These are phyloP conservation scores for Leptodirus hochenwartii DNA, from an alignment of 2,888 invertebrate species.

Conservation along the genomic window DNA sequence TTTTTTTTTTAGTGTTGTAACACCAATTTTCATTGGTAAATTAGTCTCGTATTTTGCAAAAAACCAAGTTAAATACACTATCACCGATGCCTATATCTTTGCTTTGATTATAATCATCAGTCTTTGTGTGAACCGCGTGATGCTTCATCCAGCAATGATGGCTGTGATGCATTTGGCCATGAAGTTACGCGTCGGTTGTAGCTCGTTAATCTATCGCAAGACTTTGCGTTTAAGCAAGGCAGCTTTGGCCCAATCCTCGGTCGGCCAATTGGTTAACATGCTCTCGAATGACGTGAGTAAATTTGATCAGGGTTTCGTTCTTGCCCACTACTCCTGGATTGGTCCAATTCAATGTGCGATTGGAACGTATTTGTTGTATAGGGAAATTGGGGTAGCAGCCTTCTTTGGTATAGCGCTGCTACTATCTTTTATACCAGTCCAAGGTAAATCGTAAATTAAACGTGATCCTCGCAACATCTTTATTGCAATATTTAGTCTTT, in stretches of 20 bases:
- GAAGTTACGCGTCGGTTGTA: slow-evolving; percentile 68
- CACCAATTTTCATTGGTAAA: slow-evolving; percentile 37
- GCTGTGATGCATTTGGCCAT: slow-evolving; percentile 67
- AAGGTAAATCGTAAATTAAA: slow-evolving; percentile 20
- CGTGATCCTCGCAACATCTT: no score
- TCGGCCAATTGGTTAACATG: slow-evolving; percentile 28
- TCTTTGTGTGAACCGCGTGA: slow-evolving; percentile 18
- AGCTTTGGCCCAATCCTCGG: slow-evolving; percentile 41
- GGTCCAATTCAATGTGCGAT: slow-evolving; percentile 42
- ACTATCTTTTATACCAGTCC: slow-evolving; percentile 24
- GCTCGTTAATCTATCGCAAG: slow-evolving; percentile 70
- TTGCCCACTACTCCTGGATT: slow-evolving; percentile 70
- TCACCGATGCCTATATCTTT: slow-evolving; percentile 51
- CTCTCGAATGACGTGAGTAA: slow-evolving; percentile 51
- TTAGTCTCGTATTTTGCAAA: slow-evolving; percentile 42
- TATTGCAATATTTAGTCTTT: no score
- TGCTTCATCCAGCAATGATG: slow-evolving; percentile 71
- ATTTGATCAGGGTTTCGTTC: slow-evolving; percentile 78
- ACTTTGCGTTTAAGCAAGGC: slow-evolving; percentile 26
- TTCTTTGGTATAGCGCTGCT: slow-evolving; percentile 28
- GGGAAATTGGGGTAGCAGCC: slow-evolving; percentile 26
- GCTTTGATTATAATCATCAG: slow-evolving; percentile 45
- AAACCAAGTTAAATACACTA: slow-evolving; percentile 19
- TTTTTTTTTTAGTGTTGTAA: slow-evolving; percentile 18
- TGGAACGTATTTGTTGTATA: slow-evolving; percentile 34